These are phyloP conservation scores for Marronus borbonicus DNA, from an alignment of 2,888 invertebrate genomes.

Conservation along the genomic window DNA sequence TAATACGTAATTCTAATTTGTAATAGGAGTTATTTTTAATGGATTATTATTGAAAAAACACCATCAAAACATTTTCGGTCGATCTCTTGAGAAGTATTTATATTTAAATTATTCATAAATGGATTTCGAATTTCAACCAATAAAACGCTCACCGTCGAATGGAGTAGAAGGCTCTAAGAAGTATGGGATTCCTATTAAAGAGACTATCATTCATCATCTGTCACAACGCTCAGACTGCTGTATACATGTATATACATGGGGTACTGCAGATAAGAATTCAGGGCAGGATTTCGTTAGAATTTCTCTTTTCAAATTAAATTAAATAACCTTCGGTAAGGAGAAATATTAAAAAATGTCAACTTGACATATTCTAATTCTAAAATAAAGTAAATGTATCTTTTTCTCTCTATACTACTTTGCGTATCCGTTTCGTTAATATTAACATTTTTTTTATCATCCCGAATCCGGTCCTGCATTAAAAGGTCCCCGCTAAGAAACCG, in stretches of 20 bases:
- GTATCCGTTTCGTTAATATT: neutral
- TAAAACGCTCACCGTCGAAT: constrained; percentile 63
- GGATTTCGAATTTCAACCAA: constrained; percentile 65
- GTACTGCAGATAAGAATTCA: constrained; percentile 61
- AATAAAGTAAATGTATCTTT: neutral
- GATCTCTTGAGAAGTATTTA: constrained; percentile 31
- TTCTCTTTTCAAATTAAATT: too few species aligned
- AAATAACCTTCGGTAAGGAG: too few species aligned
- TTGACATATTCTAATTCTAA: too few species aligned
- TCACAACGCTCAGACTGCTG: constrained; percentile 64
- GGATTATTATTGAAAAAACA: constrained; percentile 2
- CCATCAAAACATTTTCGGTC: neutral
- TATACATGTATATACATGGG: constrained; percentile 62
- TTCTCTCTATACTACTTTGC: neutral
- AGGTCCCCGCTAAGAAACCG: constrained; percentile 63
- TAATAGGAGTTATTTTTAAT: constrained; percentile 14
- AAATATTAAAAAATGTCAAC: too few species aligned
- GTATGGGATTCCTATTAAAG: constrained; percentile 69
- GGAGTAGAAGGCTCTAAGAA: constrained; percentile 65
- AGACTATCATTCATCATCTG: constrained; percentile 70
- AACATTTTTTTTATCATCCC: constrained; percentile 1
- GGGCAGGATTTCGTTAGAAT: constrained; percentile 57
- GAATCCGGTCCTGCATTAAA: constrained; percentile 58
- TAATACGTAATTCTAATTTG: neutral
- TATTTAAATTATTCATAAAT: constrained; percentile 49